Evolutionary conservation across 2,113 vertebrate species (phyloP).

Genomic region (Panthera tigris): DNA sequence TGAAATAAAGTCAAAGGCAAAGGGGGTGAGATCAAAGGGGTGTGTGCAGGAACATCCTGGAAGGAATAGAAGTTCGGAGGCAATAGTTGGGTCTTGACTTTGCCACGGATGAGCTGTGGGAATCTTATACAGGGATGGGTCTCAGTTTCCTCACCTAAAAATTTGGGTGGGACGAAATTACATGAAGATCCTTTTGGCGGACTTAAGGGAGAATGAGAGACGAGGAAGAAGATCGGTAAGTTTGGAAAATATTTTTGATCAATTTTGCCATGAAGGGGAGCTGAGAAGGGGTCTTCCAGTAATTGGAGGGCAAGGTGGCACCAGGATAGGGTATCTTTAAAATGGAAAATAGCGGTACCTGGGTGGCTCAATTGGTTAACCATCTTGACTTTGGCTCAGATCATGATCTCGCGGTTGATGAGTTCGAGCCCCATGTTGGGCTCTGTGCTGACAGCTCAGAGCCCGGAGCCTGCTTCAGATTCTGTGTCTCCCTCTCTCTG

Average conservation of each 20-base stretch:
- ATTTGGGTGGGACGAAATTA: not conserved
- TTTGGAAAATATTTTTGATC: not conserved
- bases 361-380: too few relatives aligned
- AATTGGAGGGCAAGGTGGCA: not conserved
- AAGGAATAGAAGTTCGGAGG: not conserved
- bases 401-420: too few relatives aligned
- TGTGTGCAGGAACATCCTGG: not conserved
- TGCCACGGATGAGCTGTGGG: not conserved
- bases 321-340: not conserved
- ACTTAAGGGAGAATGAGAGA: not conserved
- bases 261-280: not conserved
- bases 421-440: too few relatives aligned
- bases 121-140: not conserved
- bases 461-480: too few relatives aligned
- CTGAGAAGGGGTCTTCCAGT: not conserved
- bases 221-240: not conserved
- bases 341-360: not conserved
- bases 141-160: not conserved
- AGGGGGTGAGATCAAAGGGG: not conserved
- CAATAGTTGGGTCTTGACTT: not conserved
- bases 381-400: too few relatives aligned
- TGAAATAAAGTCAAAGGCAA: not conserved
- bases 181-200: not conserved
- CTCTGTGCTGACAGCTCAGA: too few relatives aligned
- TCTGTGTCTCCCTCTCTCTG: too few relatives aligned